Base-by-base conservation (phyloP, 2,888 invertebrate genomes). In the Amiota communis region DNA sequence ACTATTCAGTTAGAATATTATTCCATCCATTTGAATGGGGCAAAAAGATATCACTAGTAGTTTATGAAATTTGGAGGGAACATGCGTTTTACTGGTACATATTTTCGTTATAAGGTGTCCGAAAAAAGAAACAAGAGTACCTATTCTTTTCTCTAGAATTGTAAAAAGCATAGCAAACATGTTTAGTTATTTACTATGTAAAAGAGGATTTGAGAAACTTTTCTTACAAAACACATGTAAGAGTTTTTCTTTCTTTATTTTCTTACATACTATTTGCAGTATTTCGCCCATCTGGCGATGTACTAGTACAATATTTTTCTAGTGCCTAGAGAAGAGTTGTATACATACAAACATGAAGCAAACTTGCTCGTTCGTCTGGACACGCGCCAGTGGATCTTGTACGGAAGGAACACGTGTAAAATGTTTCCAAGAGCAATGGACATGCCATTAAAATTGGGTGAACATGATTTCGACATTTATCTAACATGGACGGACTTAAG, bases 361-460 rank as follows among this genome's bases (percentile, higher is more conserved):
- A 53, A 72, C 72, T 72, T 48, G 36, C 56, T 72, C 49, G 10
- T 17, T 46, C 61, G 59, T 17, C 47, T 61, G 70, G 70, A 59
- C 70, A 61, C 61, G 61, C 70, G 59, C 70, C 67, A 68, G 67
- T 68, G 70, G 48, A 61, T 64, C 71, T 23, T 63, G 71, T 49
- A 64, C 64, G 23, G 53, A 51, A 61, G 46, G 17, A 63, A 69
- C 68, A 77, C 71, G 69, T 77, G 74, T 75, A 74, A 72, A 75
- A 75, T 75, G 69, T 74, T 75, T 71, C 69, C 77, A 77, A 73
- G 65, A 72, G 75, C 72, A 72, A 63, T 71, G 72, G 74, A 74
- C 77, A 77, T 72, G 77, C 77, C 72, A 75, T 77, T 77, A 77
- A 77, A 77, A 75, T 77, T 72, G 69, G 75, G 72, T 74, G 75